Evolutionary conservation across 2,797 vertebrate species (phyloP), one percentile per base, ranked within the genome.

Genomic region (Takifugu ocellatus): DNA sequence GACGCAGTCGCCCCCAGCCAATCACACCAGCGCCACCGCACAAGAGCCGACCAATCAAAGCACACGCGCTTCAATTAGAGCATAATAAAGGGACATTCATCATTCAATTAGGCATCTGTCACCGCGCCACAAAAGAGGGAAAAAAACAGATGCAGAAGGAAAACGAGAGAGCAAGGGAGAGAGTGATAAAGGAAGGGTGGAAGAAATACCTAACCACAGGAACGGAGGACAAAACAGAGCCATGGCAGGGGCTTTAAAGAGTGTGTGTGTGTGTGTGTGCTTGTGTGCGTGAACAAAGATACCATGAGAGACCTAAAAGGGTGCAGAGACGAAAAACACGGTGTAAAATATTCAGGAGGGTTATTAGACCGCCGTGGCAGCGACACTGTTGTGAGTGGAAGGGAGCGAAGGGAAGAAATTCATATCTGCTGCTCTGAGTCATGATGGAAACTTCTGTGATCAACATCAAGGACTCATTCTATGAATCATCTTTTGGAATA

Each of bases 51-150:
- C 96, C 95, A 98, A 96, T 95, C 92, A 85, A 78, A 90, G 63
- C 84, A 85, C 90, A 90, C 84, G 92, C 90, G 90, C 91, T 94
- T 96, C 93, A 97, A 97, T 98, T 94, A 96, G 91, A 90, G 90
- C 84, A 89, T 93, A 95, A 95, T 96, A 94, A 96, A 97, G 91
- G 94, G 89, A 96, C 95, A 98, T 98, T 95, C 94, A 96, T 98
- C 96, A 98, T 98, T 97, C 94, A 98, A 98, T 98, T 98, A 99
- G 91, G 94, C 94, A 94, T 93, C 94, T 98, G 96, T 96, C 95
- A 95, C 78, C 75, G 75, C 87, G 91, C 88, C 92, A 93, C 93
- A 94, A 92, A 93, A 91, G 92, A 84, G 92, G 88, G 9, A 46
- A 46, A 45, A 46, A 46, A 17, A 46, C 8, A 17, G 17, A 46